phyloP scores from a whole-genome alignment of 2,797 vertebrate species.

The Falco novaeseelandiae region DNA sequence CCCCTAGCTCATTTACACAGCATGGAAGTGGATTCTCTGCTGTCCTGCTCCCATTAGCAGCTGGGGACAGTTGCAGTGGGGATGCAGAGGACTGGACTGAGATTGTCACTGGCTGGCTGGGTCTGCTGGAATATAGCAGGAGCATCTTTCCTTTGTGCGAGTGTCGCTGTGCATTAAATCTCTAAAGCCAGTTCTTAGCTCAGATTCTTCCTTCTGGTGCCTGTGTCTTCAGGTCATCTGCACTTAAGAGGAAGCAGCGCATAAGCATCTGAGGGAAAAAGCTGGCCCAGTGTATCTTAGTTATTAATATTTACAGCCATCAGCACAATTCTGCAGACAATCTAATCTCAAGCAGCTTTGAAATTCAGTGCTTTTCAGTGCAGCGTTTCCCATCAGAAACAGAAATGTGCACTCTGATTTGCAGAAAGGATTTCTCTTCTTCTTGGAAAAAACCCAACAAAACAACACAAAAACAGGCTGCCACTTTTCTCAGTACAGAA shows the following conservation, averaged over 20 bases:
- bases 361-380: slow-evolving; percentile 14
- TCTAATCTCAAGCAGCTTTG: not conserved
- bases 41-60: not conserved
- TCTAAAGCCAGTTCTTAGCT: not conserved
- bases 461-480: not conserved
- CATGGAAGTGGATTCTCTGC: not conserved
- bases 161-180: not conserved
- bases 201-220: not conserved
- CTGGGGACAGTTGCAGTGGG: not conserved
- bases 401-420: not conserved
- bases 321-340: not conserved
- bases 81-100: not conserved
- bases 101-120: not conserved
- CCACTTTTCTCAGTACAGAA: not conserved
- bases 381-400: not conserved
- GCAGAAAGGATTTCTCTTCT: not conserved
- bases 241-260: not conserved
- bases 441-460: not conserved
- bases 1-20: not conserved
- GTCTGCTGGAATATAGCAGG: not conserved
- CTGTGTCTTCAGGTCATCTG: not conserved
- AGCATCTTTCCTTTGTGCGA: not conserved
- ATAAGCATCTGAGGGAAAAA: not conserved
- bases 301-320: slow-evolving; percentile 38
- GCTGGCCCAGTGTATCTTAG: not conserved